Percentiles rank a stretch among this genome's conserved stretches.
Evolutionary conservation across 92 coral and sea anemone species (phyloP).

Genomic region (Parazoanthus atlanticus): DNA sequence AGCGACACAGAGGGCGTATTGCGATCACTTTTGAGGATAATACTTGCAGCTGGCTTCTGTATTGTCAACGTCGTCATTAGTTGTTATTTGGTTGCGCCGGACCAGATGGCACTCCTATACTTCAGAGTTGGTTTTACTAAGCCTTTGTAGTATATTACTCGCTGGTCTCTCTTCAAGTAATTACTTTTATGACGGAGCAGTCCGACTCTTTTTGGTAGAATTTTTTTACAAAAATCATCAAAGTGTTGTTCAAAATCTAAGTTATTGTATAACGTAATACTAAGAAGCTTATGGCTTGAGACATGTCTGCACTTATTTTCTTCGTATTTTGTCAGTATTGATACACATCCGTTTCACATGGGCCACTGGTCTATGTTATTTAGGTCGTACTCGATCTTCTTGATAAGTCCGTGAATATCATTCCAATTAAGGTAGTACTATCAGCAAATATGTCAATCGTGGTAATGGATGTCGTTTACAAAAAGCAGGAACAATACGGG

Average conservation of each 20-base stretch:
- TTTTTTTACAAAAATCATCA: neutral
- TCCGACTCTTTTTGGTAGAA: neutral
- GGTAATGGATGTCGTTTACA: too few species aligned
- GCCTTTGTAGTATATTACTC: neutral
- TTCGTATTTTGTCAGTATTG: neutral
- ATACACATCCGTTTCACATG: neutral
- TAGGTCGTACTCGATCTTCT: neutral
- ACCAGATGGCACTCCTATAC: neutral
- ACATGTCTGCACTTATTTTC: neutral
- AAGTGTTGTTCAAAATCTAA: neutral
- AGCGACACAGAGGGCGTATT: conserved; percentile 1
- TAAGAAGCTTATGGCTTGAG: neutral
- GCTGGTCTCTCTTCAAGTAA: neutral
- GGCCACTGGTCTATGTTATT: neutral
- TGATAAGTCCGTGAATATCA: neutral
- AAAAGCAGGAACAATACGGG: too few species aligned
- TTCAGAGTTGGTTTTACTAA: neutral
- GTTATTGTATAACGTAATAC: neutral
- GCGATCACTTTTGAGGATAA: neutral
- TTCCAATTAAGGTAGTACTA: neutral
- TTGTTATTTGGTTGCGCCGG: neutral
- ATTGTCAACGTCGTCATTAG: neutral
- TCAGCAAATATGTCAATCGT: neutral
- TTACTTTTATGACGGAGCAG: neutral
- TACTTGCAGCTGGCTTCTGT: neutral